Conservation (phyloP, 2,797 vertebrate species). For the Brachymystax lenok region DNA sequence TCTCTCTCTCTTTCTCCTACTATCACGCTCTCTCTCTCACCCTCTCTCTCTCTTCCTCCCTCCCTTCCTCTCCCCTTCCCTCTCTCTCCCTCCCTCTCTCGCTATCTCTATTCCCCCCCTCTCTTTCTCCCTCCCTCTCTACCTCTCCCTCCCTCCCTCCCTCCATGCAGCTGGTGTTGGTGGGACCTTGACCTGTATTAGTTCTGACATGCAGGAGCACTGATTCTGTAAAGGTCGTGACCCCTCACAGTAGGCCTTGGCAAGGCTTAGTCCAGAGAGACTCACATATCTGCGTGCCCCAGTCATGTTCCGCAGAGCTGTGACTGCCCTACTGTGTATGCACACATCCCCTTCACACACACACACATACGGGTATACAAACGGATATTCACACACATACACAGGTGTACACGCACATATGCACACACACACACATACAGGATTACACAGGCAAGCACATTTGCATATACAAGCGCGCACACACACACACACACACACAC, state of each 20-base stretch:
- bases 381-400: constrained; percentile 20
- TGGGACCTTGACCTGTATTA: constrained; percentile 79
- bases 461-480: constrained; percentile 2
- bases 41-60: neutral
- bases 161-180: constrained; percentile 61
- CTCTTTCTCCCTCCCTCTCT: constrained; percentile 14
- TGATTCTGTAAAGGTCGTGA: constrained; percentile 89
- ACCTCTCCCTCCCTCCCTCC: neutral
- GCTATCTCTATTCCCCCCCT: constrained; percentile 7
- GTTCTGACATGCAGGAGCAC: constrained; percentile 86
- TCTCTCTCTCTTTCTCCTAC: neutral
- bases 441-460: neutral
- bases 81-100: neutral
- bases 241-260: constrained; percentile 72
- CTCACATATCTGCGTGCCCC: constrained; percentile 79
- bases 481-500: constrained; percentile 3
- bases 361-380: constrained; percentile 49
- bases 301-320: constrained; percentile 34
- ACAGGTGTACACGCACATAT: constrained; percentile 7
- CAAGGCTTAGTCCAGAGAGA: constrained; percentile 64
- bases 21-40: neutral
- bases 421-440: neutral
- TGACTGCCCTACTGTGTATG: constrained; percentile 28
- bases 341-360: constrained; percentile 18
- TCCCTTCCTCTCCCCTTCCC: neutral